Base-by-base conservation (phyloP, 2,797 vertebrate species). In the Pteronotus mesoamericanus region DNA sequence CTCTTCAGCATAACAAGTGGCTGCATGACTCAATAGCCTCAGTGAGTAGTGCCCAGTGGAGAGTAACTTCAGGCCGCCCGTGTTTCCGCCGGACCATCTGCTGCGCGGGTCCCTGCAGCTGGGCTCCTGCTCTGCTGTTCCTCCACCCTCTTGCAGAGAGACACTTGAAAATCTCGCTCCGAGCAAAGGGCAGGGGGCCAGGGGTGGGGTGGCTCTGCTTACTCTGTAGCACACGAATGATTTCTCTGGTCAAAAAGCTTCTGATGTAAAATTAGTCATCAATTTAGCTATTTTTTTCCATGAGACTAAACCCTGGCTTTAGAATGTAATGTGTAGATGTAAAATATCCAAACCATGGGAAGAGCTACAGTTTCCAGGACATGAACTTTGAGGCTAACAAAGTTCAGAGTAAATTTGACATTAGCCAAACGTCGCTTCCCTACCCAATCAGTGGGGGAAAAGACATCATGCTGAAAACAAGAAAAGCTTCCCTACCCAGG, bases 241-340 rank as follows among this genome's bases (percentile, higher is more conserved):
- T 92, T 97, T 92, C 94, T 96, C 86, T 53, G 66, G 92, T 74
- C 96, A 75, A 93, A 97, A 92, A 95, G 84, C 86, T 95, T 93
- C 89, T 96, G 94, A 96, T 96, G 93, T 96, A 77, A 96, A 96
- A 89, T 97, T 96, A 96, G 92, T 96, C 97, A 97, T 93, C 95
- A 84, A 64, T 96, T 92, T 94, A 96, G 96, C 83, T 96, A 86
- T 86, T 96, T 97, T 95, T 96, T 96, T 93, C 96, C 96, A 95
- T 95, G 86, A 92, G 86, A 91, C 93, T 95, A 57, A 93, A 92
- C 72, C 37, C 91, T 91, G 92, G 74, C 93, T 95, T 95, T 94
- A 69, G 59, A 94, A 89, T 96, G 86, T 89, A 96, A 89, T 89
- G 77, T 80, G 95, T 89, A 80, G 48, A 95, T 96, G 66, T 95